Base-by-base conservation (phyloP, 1,140 invertebrate species). In the Octopus bimaculoides region DNA sequence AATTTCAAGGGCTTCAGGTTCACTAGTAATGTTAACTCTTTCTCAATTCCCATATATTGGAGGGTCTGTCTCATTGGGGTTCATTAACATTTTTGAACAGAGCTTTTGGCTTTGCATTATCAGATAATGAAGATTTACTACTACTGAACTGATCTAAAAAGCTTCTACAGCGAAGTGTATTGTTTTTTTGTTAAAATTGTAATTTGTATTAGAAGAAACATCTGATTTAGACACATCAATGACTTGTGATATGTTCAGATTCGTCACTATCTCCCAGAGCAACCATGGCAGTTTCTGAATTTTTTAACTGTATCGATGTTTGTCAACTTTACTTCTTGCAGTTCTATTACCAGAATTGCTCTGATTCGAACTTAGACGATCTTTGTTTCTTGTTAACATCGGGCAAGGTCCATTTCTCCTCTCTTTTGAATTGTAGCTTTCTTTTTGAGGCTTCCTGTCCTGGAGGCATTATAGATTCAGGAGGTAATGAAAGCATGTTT, bases 251-350 rank as follows among this genome's bases (percentile, higher is more conserved):
- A n/a, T 69, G 14, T 5, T 17, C 17, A 71, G 82, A 79, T 69
- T 80, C 52, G 79, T 83, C 79, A 90, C 88, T 84, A 14, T 90
- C 90, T 82, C 91, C 91, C 85, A 92, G 91, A 55, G 91, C 92
- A 69, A 90, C 89, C 82, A 93, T 91, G 77, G 92, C 90, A 83
- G 89, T 88, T 84, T 92, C 91, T 66, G 92, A 92, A 77, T 92
- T 90, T 61, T 89, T 89, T 10, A 92, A 84, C 80, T 91, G 89
- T 75, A 89, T 87, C 17, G 0, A 17, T 69, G 17, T 6, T 14
- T 6, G 66, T 69, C 66, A n/a, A 69, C 17, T 69, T 69, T 69
- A n/a, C 17, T 69, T 69, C 14, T 69, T 6, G 80, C 77, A 75
- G 79, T 77, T 52, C 73, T 77, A 52, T 55, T 74, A 74, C 75